phyloP scores from a whole-genome alignment of 2,113 vertebrate genomes.

The Gila orcuttii region DNA sequence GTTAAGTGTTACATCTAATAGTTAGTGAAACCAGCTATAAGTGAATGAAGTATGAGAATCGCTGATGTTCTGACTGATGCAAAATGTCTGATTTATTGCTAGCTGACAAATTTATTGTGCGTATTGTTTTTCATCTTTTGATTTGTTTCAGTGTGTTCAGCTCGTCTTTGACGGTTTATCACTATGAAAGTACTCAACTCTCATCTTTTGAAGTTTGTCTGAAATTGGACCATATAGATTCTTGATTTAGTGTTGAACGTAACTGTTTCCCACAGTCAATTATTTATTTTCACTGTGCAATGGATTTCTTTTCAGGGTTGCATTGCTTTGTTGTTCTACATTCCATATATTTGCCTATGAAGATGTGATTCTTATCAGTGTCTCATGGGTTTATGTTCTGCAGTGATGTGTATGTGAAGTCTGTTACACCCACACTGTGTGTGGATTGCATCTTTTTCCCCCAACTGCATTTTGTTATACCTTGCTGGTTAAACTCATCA shows the following conservation, averaged over 20 bases:
- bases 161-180: not conserved
- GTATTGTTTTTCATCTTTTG: not conserved
- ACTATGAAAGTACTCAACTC: not conserved
- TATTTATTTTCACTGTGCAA: not conserved
- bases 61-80: not conserved
- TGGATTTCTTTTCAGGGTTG: not conserved
- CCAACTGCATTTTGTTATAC: not conserved
- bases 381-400: conserved; percentile 2
- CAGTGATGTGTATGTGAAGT: not conserved
- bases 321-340: not conserved
- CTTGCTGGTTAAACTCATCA: conserved; percentile 8
- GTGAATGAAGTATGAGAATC: not conserved
- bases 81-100: not conserved
- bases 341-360: not conserved
- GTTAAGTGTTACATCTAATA: not conserved
- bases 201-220: not conserved
- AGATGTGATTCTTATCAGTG: conserved; percentile 6
- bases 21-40: not conserved
- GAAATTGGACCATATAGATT: not conserved
- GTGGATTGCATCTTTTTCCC: not conserved
- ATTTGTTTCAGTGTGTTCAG: not conserved
- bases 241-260: not conserved
- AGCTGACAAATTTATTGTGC: not conserved
- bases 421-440: conserved; percentile 34
- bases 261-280: not conserved